phyloP scores from a whole-genome alignment of 2,888 invertebrate genomes.

The Polylopha cassiicola region DNA sequence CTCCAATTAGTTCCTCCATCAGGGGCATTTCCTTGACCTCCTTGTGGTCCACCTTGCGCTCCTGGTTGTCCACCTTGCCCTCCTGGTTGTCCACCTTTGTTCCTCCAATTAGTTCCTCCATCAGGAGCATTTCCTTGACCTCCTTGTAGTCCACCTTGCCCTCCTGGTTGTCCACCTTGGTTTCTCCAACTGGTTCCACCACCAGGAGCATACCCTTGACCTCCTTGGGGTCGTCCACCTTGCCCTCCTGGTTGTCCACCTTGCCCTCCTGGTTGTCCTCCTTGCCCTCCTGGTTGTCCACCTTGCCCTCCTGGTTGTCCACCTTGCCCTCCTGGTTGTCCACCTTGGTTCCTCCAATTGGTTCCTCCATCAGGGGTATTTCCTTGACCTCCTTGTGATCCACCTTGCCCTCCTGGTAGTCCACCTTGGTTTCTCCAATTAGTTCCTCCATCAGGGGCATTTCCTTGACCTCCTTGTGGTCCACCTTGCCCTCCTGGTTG shows the following conservation, averaged over 20 bases:
- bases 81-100: constrained; percentile 19
- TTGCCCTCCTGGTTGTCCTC: constrained; percentile 7
- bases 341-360: constrained; percentile 8
- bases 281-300: constrained; percentile 20
- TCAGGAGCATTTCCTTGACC: constrained; percentile 3
- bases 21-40: not conserved
- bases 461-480: constrained; percentile 19
- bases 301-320: constrained; percentile 18
- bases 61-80: constrained; percentile 8
- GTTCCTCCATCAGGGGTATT: constrained; percentile 26
- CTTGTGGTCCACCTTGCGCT: not conserved
- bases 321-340: constrained; percentile 11
- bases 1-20: constrained; percentile 12
- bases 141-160: constrained; percentile 6
- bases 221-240: constrained; percentile 19
- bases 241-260: constrained; percentile 18
- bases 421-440: too few relatives aligned
- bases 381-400: constrained; percentile 14
- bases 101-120: constrained; percentile 10
- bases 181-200: constrained; percentile 22
- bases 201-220: constrained; percentile 18
- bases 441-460: constrained; percentile 5
- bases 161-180: constrained; percentile 18
- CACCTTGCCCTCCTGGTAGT: constrained; percentile 17
- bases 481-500: constrained; percentile 19